Evolutionary conservation across 2,797 vertebrate genomes (phyloP).

Genomic region (Hyperoplus lanceolatus): DNA sequence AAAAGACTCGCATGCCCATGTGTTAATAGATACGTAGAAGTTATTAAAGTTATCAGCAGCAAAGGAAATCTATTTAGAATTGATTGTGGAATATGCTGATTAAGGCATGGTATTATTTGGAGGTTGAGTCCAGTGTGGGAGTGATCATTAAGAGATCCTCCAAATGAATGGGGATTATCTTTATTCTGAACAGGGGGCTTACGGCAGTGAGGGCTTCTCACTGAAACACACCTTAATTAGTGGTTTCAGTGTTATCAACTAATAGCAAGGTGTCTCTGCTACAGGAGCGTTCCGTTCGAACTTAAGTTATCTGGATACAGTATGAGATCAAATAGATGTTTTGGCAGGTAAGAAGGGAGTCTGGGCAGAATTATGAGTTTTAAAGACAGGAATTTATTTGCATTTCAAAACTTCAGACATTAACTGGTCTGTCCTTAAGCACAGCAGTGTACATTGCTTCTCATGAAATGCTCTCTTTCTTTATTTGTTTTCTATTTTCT

Average conservation of each 20-base stretch:
- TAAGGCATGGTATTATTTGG: conserved; percentile 78
- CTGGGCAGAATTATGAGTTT: conserved; percentile 1
- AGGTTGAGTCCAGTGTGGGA: conserved; percentile 80
- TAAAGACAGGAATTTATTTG: conserved; percentile 35
- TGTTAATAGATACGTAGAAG: conserved; percentile 81
- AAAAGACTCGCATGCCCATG: conserved; percentile 76
- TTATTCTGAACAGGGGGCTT: conserved; percentile 77
- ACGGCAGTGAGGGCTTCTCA: conserved; percentile 71
- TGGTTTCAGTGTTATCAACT: conserved; percentile 62
- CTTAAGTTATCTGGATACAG: conserved; percentile 37
- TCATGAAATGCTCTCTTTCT: conserved; percentile 38
- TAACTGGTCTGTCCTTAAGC: conserved; percentile 55
- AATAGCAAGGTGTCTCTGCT: conserved; percentile 31
- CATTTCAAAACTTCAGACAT: conserved; percentile 47
- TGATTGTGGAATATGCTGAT: conserved; percentile 84
- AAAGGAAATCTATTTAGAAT: conserved; percentile 81
- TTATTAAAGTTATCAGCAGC: conserved; percentile 83
- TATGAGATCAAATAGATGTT: conserved; percentile 30
- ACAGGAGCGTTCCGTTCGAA: conserved; percentile 35
- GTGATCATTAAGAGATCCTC: conserved; percentile 82
- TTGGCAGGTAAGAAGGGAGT: background rate
- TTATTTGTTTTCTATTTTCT: conserved; percentile 26
- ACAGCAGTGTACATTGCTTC: conserved; percentile 2
- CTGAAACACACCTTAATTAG: conserved; percentile 80
- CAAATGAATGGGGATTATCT: conserved; percentile 82